phyloP scores from a whole-genome alignment of 2,888 invertebrate species.

The Octonoba sinensis region DNA sequence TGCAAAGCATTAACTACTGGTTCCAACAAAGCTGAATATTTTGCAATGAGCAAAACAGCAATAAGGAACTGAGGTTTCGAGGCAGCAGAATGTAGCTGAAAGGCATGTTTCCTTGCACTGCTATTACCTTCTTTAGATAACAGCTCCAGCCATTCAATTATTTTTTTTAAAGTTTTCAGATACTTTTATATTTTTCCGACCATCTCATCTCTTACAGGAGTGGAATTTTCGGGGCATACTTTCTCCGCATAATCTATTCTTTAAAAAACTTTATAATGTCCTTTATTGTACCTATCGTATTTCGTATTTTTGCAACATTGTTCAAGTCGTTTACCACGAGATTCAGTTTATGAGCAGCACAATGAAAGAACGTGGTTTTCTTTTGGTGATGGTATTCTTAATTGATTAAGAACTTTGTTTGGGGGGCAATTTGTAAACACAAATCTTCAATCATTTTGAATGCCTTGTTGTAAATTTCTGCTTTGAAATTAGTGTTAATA shows the following conservation, averaged over 20 bases:
- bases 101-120: not conserved
- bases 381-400: no score
- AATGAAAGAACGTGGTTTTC: not conserved
- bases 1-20: no score
- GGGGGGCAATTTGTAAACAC: no score
- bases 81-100: not conserved
- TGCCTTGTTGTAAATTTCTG: no score
- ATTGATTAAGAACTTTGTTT: no score
- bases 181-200: not conserved
- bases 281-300: not conserved
- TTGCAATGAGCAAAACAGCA: no score
- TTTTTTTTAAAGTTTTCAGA: not conserved
- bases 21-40: not conserved
- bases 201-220: not conserved
- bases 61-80: not conserved
- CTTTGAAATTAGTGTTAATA: no score
- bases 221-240: not conserved
- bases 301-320: not conserved
- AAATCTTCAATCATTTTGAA: no score
- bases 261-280: conserved; percentile 6
- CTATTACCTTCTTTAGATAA: not conserved
- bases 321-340: conserved; percentile 1
- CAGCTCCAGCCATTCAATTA: not conserved
- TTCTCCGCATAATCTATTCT: not conserved
- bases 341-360: not conserved